Conservation (phyloP, 2,113 vertebrate species). For the Lasiurus borealis region DNA sequence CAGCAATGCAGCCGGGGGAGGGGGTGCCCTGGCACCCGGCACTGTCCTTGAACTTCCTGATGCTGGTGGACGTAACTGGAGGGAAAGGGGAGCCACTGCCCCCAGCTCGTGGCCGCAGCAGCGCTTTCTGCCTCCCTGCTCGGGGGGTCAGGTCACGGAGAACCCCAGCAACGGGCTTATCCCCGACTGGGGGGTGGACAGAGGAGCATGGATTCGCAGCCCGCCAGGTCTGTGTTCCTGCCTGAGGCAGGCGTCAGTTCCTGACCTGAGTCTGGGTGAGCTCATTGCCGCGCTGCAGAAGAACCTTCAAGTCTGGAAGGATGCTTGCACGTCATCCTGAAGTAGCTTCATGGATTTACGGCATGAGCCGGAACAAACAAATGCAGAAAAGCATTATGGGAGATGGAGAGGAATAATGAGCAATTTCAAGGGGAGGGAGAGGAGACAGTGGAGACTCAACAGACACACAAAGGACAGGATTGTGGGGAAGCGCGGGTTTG, state of each 20-base stretch:
- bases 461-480: too few relatives aligned
- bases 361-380: not conserved
- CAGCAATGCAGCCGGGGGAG: rapidly evolving
- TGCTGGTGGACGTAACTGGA: not conserved
- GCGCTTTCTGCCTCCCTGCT: not conserved
- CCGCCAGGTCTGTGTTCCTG: not conserved
- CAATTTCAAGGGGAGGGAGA: not conserved
- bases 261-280: not conserved
- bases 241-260: not conserved
- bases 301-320: not conserved
- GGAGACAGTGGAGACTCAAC: not conserved
- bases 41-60: not conserved
- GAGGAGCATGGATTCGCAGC: not conserved
- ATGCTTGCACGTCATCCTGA: not conserved
- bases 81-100: not conserved
- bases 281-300: not conserved
- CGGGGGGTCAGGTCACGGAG: rapidly evolving
- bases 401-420: not conserved
- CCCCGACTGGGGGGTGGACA: rapidly evolving
- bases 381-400: not conserved
- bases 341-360: not conserved
- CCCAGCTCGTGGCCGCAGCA: not conserved
- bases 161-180: not conserved
- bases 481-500: too few relatives aligned
- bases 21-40: not conserved